Evolutionary conservation across 2,797 vertebrate genomes (phyloP).

Genomic region (Syngnathus acus): DNA sequence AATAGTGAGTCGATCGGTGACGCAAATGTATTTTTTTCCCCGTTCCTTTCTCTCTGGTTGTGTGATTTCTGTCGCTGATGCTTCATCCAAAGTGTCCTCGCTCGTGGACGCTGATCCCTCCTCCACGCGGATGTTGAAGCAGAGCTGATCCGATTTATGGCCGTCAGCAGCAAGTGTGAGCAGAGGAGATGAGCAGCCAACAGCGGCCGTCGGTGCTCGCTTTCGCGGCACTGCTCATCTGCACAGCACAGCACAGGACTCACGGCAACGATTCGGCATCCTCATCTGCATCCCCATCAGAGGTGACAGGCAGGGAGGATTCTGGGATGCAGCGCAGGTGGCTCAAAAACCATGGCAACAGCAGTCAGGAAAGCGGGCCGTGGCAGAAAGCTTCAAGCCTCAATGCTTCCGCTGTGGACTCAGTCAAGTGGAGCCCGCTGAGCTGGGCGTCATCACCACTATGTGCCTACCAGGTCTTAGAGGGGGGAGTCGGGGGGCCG

Average conservation of each 20-base stretch:
- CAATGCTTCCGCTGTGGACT: constrained; percentile 32
- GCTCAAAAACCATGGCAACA: constrained; percentile 28
- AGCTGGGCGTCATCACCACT: constrained; percentile 53
- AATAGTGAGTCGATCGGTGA: not conserved
- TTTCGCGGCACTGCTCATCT: constrained; percentile 57
- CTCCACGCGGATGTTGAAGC: constrained; percentile 24
- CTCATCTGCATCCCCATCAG: constrained; percentile 19
- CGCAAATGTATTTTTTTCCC: constrained; percentile 5
- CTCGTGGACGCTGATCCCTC: constrained; percentile 19
- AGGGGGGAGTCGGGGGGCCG: constrained; percentile 59
- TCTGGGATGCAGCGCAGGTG: constrained; percentile 17
- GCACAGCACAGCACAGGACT: constrained; percentile 43
- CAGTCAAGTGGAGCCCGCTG: constrained; percentile 28
- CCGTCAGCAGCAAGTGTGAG: constrained; percentile 27
- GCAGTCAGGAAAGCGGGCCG: constrained; percentile 20
- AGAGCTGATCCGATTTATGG: constrained; percentile 47
- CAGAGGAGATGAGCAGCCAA: constrained; percentile 51
- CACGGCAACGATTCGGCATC: constrained; percentile 29
- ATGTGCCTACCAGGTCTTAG: constrained; percentile 83
- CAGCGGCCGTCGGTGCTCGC: constrained; percentile 47
- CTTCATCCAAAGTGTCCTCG: constrained; percentile 13
- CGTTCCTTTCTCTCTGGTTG: not conserved
- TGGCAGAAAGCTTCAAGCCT: constrained; percentile 12
- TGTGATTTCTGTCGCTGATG: constrained; percentile 42
- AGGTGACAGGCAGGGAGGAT: constrained; percentile 26